A percentile compares a stretch with the other conserved stretches of the same genome.
These are phyloP conservation scores for Vanacampus margaritifer DNA, from an alignment of 2,113 vertebrate genomes.

Conservation along the genomic window DNA sequence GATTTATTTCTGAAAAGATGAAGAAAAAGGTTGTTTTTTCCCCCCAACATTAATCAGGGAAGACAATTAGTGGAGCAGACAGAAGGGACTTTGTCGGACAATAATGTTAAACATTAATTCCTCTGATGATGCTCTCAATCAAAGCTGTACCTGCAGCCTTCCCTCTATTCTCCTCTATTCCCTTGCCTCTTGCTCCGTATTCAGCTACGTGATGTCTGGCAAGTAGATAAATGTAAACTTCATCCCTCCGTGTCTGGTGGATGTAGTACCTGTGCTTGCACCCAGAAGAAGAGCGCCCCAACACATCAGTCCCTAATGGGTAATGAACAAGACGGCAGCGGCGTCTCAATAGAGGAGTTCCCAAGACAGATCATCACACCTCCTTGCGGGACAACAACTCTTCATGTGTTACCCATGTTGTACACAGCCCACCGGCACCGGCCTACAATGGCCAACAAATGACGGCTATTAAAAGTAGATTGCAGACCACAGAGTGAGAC, in stretches of 20 bases:
- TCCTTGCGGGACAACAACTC: background rate
- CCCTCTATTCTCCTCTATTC: slow-evolving; percentile 43
- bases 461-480: slow-evolving; percentile 60
- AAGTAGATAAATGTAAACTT: slow-evolving; percentile 35
- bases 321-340: slow-evolving; percentile 18
- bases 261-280: slow-evolving; percentile 43
- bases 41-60: slow-evolving; percentile 12
- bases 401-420: background rate
- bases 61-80: slow-evolving; percentile 17
- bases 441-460: slow-evolving; percentile 44
- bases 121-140: slow-evolving; percentile 43
- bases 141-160: slow-evolving; percentile 21
- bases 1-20: slow-evolving; percentile 2
- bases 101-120: slow-evolving; percentile 36
- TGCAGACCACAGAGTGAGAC: slow-evolving; percentile 40
- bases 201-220: slow-evolving; percentile 42
- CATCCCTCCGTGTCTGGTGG: slow-evolving; percentile 38
- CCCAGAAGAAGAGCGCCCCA: slow-evolving; percentile 37
- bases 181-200: slow-evolving; percentile 35
- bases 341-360: slow-evolving; percentile 16
- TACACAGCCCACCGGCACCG: slow-evolving; percentile 16
- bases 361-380: slow-evolving; percentile 5
- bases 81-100: slow-evolving; percentile 37
- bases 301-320: slow-evolving; percentile 38
- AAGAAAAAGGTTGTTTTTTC: slow-evolving; percentile 2